Evolutionary conservation across 2,113 vertebrate species (phyloP).

Genomic region (Ceyx margarethae): DNA sequence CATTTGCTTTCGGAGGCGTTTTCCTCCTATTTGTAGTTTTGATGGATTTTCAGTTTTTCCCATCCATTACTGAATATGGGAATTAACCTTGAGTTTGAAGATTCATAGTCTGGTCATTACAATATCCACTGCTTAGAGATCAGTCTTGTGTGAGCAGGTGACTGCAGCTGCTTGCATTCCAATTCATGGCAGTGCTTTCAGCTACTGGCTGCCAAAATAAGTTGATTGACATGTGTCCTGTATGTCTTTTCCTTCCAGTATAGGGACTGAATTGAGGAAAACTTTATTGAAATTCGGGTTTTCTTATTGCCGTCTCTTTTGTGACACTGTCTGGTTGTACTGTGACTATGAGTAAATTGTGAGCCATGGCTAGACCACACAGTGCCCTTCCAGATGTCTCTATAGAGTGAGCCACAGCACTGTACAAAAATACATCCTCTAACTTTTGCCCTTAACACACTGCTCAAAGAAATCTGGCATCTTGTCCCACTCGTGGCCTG

Average conservation of each 20-base stretch:
- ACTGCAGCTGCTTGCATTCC: neutral
- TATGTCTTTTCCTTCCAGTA: neutral
- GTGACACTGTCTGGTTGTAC: neutral
- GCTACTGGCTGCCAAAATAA: neutral
- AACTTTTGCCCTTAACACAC: neutral
- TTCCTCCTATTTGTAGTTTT: conserved; percentile 14
- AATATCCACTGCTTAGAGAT: neutral
- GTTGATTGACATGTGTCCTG: neutral
- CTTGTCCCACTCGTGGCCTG: accelerated
- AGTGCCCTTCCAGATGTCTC: neutral
- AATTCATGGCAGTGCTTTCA: neutral
- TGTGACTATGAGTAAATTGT: neutral
- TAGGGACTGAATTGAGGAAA: neutral
- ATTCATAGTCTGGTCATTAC: conserved; percentile 1
- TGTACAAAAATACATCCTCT: neutral
- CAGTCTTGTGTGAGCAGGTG: neutral
- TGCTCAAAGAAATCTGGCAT: neutral
- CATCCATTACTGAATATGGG: conserved; percentile 12
- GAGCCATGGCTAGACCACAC: neutral
- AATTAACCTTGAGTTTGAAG: conserved; percentile 57
- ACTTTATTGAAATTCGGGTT: neutral
- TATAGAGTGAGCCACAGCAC: neutral
- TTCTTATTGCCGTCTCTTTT: neutral
- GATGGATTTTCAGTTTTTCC: conserved; percentile 42
- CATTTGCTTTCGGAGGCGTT: conserved; percentile 10